Conservation (phyloP, 2,888 invertebrate species). For the Allygus modestus region DNA sequence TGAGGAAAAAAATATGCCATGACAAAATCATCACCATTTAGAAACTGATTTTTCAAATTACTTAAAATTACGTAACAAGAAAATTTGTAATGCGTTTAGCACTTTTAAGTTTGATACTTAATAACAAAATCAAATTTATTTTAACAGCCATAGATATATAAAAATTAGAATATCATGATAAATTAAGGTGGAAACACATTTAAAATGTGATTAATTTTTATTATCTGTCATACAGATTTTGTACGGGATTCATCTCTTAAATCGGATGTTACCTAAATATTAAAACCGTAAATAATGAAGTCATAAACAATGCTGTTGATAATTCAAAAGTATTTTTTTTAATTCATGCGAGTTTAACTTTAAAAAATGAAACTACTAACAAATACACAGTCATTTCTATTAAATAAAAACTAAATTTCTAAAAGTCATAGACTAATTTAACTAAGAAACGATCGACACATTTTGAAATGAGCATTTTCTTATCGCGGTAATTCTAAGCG, state of each 20-base stretch:
- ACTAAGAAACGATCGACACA: slow-evolving; percentile 5
- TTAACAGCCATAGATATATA: neutral
- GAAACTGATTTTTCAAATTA: neutral
- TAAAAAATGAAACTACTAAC: neutral
- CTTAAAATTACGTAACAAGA: slow-evolving; percentile 1
- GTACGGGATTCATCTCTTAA: neutral
- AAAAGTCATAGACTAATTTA: neutral
- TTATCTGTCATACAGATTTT: neutral
- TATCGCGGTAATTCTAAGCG: neutral
- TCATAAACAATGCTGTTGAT: neutral
- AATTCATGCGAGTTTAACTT: neutral
- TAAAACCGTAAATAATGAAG: neutral
- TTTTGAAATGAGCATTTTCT: slow-evolving; percentile 31
- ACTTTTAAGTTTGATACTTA: neutral
- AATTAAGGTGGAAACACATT: neutral
- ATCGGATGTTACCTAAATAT: neutral
- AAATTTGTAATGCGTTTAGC: slow-evolving; percentile 11
- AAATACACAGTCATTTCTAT: neutral
- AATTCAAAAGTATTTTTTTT: neutral
- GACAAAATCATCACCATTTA: neutral
- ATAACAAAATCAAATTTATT: neutral
- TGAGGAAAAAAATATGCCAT: neutral
- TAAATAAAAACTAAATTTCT: neutral
- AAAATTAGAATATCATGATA: neutral
- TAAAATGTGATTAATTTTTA: neutral